Conservation (phyloP, 2,888 invertebrate genomes). For the Trichogramma evanescens region DNA sequence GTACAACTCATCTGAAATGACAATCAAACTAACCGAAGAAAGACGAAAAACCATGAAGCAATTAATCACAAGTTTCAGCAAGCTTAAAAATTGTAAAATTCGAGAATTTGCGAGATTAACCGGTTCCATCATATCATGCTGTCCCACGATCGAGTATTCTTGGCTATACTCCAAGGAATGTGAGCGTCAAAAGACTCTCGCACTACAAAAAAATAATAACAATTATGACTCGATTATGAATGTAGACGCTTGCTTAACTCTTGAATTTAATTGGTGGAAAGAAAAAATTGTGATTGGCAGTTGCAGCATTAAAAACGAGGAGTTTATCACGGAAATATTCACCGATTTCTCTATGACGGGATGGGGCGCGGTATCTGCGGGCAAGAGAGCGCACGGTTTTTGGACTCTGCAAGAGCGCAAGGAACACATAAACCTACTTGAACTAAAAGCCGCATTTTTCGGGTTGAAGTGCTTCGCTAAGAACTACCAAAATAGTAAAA, state of each 20-base stretch:
- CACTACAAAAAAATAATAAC: not conserved
- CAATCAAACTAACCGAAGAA: not conserved
- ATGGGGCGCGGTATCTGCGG: not conserved
- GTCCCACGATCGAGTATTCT: slow-evolving; percentile 7
- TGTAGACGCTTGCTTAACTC: not conserved
- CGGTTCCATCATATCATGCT: slow-evolving; percentile 1
- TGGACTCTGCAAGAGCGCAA: not conserved
- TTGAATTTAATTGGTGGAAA: not conserved
- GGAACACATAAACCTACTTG: not conserved
- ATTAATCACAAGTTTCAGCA: not conserved
- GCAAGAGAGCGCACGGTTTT: slow-evolving; percentile 7
- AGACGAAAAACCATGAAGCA: not conserved
- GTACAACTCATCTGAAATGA: not conserved
- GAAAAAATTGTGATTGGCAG: not conserved
- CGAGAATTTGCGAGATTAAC: slow-evolving; percentile 1
- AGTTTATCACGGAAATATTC: not conserved
- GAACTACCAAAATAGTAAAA: not conserved
- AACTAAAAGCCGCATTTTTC: not conserved
- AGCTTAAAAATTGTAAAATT: not conserved
- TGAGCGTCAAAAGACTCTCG: slow-evolving; percentile 1
- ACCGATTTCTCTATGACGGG: not conserved
- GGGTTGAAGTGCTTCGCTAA: not conserved
- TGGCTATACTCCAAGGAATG: slow-evolving; percentile 1
- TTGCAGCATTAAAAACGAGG: not conserved
- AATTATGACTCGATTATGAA: not conserved